Conservation (phyloP, 1,140 invertebrate species). For the Trissolcus basalis region DNA sequence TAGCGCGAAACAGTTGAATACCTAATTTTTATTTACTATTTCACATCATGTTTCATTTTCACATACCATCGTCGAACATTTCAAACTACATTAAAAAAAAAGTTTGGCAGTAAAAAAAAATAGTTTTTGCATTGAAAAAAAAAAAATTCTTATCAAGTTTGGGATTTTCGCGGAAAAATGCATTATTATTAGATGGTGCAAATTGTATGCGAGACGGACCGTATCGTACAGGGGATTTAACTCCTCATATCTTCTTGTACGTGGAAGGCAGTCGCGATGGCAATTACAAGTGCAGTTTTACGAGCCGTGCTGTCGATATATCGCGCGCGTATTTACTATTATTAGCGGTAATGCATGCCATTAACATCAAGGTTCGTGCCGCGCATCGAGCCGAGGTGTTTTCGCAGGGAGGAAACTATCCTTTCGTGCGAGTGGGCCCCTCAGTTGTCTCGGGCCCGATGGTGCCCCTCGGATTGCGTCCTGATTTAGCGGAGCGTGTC, state of each 20-base stretch:
- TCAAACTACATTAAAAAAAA: too few relatives aligned
- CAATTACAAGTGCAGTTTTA: conserved; percentile 66
- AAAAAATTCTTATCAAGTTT: too few relatives aligned
- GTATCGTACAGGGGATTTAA: conserved; percentile 5
- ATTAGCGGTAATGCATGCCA: conserved; percentile 70
- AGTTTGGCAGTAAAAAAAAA: too few relatives aligned
- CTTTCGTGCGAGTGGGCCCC: conserved; percentile 4
- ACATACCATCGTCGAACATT: too few relatives aligned
- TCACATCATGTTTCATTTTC: neutral
- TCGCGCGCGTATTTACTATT: conserved; percentile 63
- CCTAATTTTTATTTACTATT: too few relatives aligned
- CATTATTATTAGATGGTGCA: neutral
- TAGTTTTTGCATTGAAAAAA: too few relatives aligned
- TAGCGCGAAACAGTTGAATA: neutral
- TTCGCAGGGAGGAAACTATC: conserved; percentile 17
- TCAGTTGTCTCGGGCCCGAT: conserved; percentile 16
- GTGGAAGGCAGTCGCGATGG: conserved; percentile 36
- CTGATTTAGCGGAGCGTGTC: conserved; percentile 62
- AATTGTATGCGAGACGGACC: neutral
- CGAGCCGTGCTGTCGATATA: conserved; percentile 55
- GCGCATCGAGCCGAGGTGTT: conserved; percentile 36
- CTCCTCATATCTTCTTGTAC: too few relatives aligned
- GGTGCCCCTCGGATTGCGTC: conserved; percentile 10
- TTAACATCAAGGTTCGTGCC: conserved; percentile 69
- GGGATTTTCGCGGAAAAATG: neutral